These are phyloP conservation scores for Hydrophis major DNA, from an alignment of 2,797 vertebrate species.

Conservation along the genomic window DNA sequence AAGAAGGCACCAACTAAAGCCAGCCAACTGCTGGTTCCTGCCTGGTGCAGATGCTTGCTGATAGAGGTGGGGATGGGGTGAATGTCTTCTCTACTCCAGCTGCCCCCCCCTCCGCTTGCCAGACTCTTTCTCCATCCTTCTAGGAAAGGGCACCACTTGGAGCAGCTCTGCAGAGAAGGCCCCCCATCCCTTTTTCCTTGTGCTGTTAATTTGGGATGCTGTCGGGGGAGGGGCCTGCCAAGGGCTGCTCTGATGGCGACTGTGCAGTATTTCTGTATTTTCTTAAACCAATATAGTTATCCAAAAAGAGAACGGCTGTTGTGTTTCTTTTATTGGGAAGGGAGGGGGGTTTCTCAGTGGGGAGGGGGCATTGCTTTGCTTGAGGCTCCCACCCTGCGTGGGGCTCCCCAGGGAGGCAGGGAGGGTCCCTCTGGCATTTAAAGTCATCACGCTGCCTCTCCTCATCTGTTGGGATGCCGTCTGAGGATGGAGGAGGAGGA, in stretches of 20 bases:
- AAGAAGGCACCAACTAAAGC: background rate
- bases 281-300: slow-evolving; percentile 52
- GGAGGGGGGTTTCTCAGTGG: background rate
- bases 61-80: rapidly evolving
- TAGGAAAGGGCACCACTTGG: background rate
- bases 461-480: background rate
- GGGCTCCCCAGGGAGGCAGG: background rate
- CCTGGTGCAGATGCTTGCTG: background rate
- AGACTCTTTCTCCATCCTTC: background rate
- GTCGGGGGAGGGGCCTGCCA: background rate
- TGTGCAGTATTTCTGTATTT: slow-evolving; percentile 56
- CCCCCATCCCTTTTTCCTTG: background rate
- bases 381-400: background rate
- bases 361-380: background rate
- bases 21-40: no score
- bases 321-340: background rate
- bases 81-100: background rate
- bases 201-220: background rate
- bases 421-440: background rate
- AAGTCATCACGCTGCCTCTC: background rate
- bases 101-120: background rate
- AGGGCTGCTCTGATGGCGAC: slow-evolving; percentile 12
- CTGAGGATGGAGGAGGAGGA: background rate
- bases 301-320: background rate
- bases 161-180: background rate